phyloP scores from a whole-genome alignment of 2,888 invertebrate species.

The Ecliptopera silaceata region DNA sequence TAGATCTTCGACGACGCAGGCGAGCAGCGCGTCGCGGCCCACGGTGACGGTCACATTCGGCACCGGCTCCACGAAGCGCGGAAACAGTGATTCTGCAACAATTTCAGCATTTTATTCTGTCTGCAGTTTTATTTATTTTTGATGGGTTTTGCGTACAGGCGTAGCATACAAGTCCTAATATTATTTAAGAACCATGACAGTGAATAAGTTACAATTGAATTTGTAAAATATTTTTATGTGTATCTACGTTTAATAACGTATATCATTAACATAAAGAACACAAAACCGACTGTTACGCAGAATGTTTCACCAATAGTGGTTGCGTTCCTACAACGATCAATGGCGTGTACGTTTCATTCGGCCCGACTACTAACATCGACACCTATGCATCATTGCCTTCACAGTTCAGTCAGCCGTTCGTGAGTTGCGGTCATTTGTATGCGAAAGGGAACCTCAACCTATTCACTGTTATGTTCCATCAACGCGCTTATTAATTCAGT shows the following conservation, averaged over 20 bases:
- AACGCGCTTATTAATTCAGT: constrained; percentile 32
- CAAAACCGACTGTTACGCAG: background rate
- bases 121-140: constrained; percentile 11
- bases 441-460: constrained; percentile 30
- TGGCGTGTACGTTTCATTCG: constrained; percentile 29
- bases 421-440: constrained; percentile 28
- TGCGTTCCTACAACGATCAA: constrained; percentile 27
- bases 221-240: no score
- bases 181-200: no score
- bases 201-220: no score
- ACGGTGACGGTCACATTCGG: constrained; percentile 95
- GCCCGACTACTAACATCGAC: constrained; percentile 25
- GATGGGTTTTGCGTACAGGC: background rate
- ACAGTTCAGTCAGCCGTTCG: constrained; percentile 29
- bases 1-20: constrained; percentile 95
- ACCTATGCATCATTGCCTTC: constrained; percentile 35
- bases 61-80: constrained; percentile 94
- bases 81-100: constrained; percentile 83
- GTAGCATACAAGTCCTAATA: no score
- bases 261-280: background rate
- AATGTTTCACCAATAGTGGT: constrained; percentile 21
- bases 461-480: constrained; percentile 36
- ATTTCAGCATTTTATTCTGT: constrained; percentile 30
- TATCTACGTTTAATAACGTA: no score
- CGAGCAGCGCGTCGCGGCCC: constrained; percentile 92